These are phyloP conservation scores for Brassicogethes aeneus DNA, from an alignment of 2,888 invertebrate genomes.

Conservation along the genomic window DNA sequence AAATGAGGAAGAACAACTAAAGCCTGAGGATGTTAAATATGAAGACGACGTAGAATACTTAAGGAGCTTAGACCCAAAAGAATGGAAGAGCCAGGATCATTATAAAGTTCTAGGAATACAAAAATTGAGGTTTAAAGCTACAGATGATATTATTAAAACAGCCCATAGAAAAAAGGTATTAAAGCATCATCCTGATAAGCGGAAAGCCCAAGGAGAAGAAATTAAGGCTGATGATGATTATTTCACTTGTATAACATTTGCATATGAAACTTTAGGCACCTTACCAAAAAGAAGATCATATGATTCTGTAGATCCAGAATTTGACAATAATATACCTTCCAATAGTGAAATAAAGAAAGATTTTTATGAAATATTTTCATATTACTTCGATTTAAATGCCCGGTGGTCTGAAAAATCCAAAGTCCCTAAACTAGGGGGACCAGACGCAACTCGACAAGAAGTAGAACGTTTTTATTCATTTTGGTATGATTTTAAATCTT, in stretches of 20 bases:
- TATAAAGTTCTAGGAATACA: slow-evolving; percentile 91
- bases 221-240: slow-evolving; percentile 89
- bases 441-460: slow-evolving; percentile 67
- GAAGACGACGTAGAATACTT: slow-evolving; percentile 76
- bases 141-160: slow-evolving; percentile 87
- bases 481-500: slow-evolving; percentile 98
- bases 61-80: slow-evolving; percentile 84
- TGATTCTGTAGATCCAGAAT: slow-evolving; percentile 93
- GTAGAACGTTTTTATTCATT: slow-evolving; percentile 95
- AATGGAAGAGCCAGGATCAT: slow-evolving; percentile 98
- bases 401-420: slow-evolving; percentile 87
- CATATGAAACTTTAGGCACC: slow-evolving; percentile 85
- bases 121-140: slow-evolving; percentile 72
- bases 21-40: slow-evolving; percentile 40
- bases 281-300: slow-evolving; percentile 77
- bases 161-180: slow-evolving; percentile 88
- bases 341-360: slow-evolving; percentile 67
- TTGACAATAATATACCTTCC: slow-evolving; percentile 81
- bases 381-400: slow-evolving; percentile 67
- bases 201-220: slow-evolving; percentile 83
- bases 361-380: slow-evolving; percentile 61
- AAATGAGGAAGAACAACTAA: slow-evolving; percentile 31
- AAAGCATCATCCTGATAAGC: slow-evolving; percentile 96
- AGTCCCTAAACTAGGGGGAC: slow-evolving; percentile 72
- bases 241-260: slow-evolving; percentile 97